Percentiles rank a stretch among this genome's conserved stretches.
Conservation (phyloP, 2,113 vertebrate species). For the Odontophorus gujanensis region DNA sequence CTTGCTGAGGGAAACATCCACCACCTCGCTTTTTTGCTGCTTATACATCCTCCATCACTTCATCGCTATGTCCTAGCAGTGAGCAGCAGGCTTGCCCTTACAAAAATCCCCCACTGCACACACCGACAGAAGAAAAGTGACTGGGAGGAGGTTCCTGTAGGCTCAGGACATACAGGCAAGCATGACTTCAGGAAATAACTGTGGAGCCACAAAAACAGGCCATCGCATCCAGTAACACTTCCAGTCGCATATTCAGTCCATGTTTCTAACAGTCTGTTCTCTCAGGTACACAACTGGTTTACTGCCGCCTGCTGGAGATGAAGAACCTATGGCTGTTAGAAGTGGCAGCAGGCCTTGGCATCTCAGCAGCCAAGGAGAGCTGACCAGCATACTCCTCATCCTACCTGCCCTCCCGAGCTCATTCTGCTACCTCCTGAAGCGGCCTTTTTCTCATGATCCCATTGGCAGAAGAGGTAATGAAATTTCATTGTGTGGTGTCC, state of each 20-base stretch:
- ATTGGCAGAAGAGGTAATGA: constrained; percentile 33
- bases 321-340: background rate
- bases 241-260: background rate
- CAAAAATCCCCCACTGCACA: background rate
- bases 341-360: background rate
- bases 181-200: background rate
- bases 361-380: background rate
- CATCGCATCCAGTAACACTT: background rate
- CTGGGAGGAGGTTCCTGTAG: background rate
- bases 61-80: background rate
- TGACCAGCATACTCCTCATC: background rate
- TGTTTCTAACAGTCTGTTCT: background rate
- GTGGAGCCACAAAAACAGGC: background rate
- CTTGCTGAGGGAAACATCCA: background rate
- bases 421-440: background rate
- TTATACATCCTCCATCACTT: background rate
- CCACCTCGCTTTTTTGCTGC: background rate
- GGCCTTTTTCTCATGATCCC: background rate
- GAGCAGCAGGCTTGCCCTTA: background rate
- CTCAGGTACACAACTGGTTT: background rate
- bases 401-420: background rate
- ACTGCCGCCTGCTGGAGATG: background rate
- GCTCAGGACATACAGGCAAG: background rate
- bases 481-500: constrained; percentile 50
- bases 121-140: background rate